Base-by-base conservation (phyloP, 2,888 invertebrate species). In the Dysmachus trigonus region DNA sequence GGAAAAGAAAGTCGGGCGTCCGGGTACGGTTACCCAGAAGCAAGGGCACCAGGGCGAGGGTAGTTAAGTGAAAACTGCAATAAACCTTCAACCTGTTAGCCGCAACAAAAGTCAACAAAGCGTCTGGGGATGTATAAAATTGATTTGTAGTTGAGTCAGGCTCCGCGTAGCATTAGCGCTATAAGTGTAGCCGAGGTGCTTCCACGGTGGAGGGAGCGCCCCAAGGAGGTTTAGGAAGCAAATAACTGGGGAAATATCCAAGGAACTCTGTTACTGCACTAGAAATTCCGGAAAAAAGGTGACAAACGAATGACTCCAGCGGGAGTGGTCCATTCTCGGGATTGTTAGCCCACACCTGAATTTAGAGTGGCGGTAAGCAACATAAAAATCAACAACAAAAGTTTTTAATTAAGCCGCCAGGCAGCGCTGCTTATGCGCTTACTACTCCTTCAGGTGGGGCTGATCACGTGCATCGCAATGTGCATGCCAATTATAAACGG, bases 61-160 rank as follows among this genome's bases (percentile, higher is more conserved):
- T 6, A 10, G 77, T 18, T 51, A 81, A 53, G 53, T 53, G 81
- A 33, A 81, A 81, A 81, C 53, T 53, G 81, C 81, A 81, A 81
- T 81, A 81, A 81, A 81, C 81, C n/a, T 31, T 81, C 81, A 81
- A 53, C 79, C 79, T 79, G 47, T 79, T 79, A 79, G 51, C 31
- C 53, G 33, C 53, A 81, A 81, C 53, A 53, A 62, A 81, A 81
- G 81, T 53, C 81, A 53, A 81, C 81, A 33, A 51, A 47, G 47
- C 30, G 53, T 81, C 81, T 51, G 62, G 30, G 81, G 81, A 35
- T 81, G 30, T 35, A 81, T 81, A 81, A 81, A 81, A 81, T 81
- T 62, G 81, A 53, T 81, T 81, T 81, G 81, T 81, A 77, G 77
- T 18, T 22, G 15, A 73, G n/a, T n/a, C 13, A 33, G 3, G 73